These are phyloP conservation scores for Apamea anceps DNA, from an alignment of 2,888 invertebrate genomes.

Conservation along the genomic window DNA sequence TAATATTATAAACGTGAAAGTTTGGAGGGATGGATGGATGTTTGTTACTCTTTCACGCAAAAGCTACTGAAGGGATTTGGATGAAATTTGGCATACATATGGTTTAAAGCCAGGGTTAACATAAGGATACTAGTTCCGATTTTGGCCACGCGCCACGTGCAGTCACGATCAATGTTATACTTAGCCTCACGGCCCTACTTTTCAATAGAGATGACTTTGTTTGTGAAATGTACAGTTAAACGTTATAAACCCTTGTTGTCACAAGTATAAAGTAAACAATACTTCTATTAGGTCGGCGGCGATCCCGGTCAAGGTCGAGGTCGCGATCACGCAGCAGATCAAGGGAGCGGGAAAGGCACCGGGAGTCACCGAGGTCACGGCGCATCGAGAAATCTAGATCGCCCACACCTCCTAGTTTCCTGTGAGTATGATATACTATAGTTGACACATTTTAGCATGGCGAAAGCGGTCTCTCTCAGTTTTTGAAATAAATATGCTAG, in stretches of 20 bases:
- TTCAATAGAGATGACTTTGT: background rate
- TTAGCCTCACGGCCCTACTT: background rate
- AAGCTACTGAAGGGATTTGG: no score
- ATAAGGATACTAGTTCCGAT: background rate
- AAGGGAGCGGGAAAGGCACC: slow-evolving; percentile 83
- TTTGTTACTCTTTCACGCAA: no score
- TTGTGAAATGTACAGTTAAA: background rate
- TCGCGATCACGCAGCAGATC: slow-evolving; percentile 87
- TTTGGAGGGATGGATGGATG: no score
- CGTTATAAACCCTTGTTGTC: background rate
- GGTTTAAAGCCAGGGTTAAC: no score
- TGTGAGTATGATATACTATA: slow-evolving; percentile 87
- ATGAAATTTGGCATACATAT: no score
- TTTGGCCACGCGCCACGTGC: background rate
- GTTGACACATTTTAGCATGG: background rate
- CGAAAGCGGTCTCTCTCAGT: background rate
- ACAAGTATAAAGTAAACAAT: background rate
- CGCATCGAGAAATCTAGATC: slow-evolving; percentile 83
- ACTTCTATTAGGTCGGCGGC: slow-evolving; percentile 72
- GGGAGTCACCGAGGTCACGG: slow-evolving; percentile 86
- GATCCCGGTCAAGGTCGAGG: slow-evolving; percentile 81
- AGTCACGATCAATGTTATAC: background rate
- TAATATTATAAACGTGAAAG: no score
- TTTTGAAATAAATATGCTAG: no score
- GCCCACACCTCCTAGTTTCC: slow-evolving; percentile 93